Base-by-base conservation (phyloP, 2,888 invertebrate species). In the Noctua pronuba region DNA sequence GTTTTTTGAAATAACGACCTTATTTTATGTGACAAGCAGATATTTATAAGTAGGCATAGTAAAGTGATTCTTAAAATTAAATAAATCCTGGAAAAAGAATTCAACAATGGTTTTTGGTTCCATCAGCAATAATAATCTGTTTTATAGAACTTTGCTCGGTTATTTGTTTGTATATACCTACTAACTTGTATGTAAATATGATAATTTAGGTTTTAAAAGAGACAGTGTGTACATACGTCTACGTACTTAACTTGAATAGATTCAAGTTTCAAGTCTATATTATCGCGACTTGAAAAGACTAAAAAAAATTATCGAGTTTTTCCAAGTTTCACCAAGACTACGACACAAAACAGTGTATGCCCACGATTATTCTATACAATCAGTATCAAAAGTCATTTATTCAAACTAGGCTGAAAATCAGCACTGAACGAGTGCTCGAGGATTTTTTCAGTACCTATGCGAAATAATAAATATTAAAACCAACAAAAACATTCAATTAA, bases 1-100 rank as follows among this genome's bases (percentile, higher is more conserved):
- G n/a, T 31, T 77, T 81, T 70, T 70, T 55, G n/a, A 7, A 58
- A 60, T 71, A 83, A 60, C 31, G 41, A 24, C 38, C n/a, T 66
- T 35, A 73, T 81, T 72, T 41, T 52, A 1, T 62, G 49, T 35
- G 66, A 55, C 41, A 69, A 46, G 35, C 1, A n/a, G 41, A 49
- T 49, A 49, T 49, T 21, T 21, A 49, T 31, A 38, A 44, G 7
- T 7, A 46, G 16, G n/a, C 1, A 31, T 16, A 0, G 16, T 13
- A 52, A 79, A 67, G 16, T 49, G n/a, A 46, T 60, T 77, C 2
- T n/a, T 21, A 28, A 16, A 66, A 58, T 46, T 16, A 44, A 38
- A 28, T 38, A n/a, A n/a, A 0, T 10, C 21, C 7, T 7, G 6
- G 5, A 44, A 58, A 66, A 49, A n/a, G 41, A 52, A 24, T 31